phyloP scores from a whole-genome alignment of 2,113 vertebrate species.

The Xerus inauris region DNA sequence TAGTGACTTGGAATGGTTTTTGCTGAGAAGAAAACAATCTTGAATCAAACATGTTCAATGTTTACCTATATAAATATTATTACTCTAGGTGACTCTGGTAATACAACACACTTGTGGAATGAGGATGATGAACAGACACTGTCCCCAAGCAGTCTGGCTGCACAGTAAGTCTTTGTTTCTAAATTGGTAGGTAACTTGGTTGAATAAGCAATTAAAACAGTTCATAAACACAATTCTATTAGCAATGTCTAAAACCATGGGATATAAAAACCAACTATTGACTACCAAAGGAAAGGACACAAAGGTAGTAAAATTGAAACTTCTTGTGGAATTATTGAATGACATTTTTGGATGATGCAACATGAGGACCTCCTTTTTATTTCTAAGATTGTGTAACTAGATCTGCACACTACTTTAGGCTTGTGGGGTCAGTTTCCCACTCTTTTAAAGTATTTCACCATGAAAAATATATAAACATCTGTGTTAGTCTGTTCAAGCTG shows the following conservation, averaged over 20 bases:
- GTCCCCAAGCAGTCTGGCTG: slow-evolving; percentile 82
- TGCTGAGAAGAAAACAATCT: neutral
- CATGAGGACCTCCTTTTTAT: neutral
- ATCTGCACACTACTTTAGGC: neutral
- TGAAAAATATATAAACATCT: neutral
- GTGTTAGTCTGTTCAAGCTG: neutral
- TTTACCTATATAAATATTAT: slow-evolving; percentile 48
- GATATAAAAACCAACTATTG: neutral
- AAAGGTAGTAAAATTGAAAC: neutral
- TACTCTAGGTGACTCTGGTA: slow-evolving; percentile 72
- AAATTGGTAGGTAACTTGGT: neutral
- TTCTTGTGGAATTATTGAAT: neutral
- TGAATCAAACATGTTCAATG: neutral
- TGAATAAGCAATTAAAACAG: neutral
- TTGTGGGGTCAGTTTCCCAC: neutral
- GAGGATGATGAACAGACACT: slow-evolving; percentile 62
- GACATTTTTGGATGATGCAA: neutral
- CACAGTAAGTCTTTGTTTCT: slow-evolving; percentile 82
- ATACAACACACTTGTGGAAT: slow-evolving; percentile 72
- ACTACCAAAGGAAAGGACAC: neutral
- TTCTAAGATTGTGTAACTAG: neutral
- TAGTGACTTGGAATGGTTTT: neutral
- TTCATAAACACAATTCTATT: neutral
- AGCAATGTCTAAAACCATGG: neutral
- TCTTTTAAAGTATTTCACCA: neutral